Evolutionary conservation across 2,888 invertebrate species (phyloP).

Genomic region (Tenthredo scrophulariae): DNA sequence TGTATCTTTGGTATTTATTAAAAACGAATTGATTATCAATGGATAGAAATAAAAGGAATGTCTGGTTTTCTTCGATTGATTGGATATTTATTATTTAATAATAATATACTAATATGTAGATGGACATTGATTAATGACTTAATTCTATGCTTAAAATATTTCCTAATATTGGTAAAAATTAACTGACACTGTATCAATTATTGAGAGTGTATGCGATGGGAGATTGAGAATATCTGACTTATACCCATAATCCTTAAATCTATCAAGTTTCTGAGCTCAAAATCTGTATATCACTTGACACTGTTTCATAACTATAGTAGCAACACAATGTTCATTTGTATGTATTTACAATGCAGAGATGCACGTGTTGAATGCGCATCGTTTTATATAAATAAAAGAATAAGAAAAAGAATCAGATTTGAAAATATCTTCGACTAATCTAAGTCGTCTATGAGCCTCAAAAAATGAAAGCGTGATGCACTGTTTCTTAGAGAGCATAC

Average conservation of each 20-base stretch:
- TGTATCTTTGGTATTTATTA: background rate
- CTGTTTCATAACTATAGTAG: background rate
- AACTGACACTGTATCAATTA: background rate
- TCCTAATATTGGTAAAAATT: background rate
- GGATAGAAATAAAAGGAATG: background rate
- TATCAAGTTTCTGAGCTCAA: slow-evolving; percentile 13
- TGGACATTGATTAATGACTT: slow-evolving; percentile 14
- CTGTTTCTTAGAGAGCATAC: background rate
- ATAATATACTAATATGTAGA: background rate
- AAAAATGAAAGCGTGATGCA: slow-evolving; percentile 33
- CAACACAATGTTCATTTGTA: background rate
- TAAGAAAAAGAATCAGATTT: background rate
- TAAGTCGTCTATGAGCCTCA: background rate
- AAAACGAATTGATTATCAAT: background rate
- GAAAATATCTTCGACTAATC: background rate
- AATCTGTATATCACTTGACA: slow-evolving; percentile 1
- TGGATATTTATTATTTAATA: slow-evolving; percentile 31
- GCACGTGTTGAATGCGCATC: background rate
- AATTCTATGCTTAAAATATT: background rate
- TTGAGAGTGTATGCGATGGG: background rate
- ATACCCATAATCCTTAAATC: background rate
- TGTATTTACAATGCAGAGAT: slow-evolving; percentile 12
- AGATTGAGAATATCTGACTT: background rate
- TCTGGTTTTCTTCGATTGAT: background rate
- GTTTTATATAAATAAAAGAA: background rate